Percentiles rank a stretch among this genome's conserved stretches.
Conservation (phyloP, 2,888 invertebrate genomes). For the Lagria hirta region DNA sequence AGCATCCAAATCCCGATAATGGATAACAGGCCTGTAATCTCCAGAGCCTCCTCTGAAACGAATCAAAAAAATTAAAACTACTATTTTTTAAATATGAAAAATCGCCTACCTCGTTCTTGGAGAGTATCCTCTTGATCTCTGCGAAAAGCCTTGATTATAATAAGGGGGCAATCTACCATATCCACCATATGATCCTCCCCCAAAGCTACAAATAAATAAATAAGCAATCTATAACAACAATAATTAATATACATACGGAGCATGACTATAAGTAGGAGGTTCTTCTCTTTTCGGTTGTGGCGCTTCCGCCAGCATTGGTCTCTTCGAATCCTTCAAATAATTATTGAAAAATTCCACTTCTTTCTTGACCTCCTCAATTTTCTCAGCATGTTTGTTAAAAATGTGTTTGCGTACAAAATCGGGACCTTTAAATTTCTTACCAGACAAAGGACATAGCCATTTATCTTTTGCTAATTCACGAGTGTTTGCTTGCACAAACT, state of each 20-base stretch:
- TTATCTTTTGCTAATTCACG: conserved; percentile 97
- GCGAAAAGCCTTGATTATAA: conserved; percentile 55
- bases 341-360: conserved; percentile 98
- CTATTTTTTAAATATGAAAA: conserved; percentile 5
- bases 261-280: conserved; percentile 52
- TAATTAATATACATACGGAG: conserved; percentile 45
- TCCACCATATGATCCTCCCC: conserved; percentile 47
- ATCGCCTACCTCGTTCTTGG: conserved; percentile 47
- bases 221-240: conserved; percentile 9
- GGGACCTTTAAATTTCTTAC: conserved; percentile 98
- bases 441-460: conserved; percentile 97
- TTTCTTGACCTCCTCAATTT: conserved; percentile 94
- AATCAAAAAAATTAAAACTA: conserved; percentile 6
- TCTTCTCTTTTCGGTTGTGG: conserved; percentile 56
- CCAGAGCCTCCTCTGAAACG: conserved; percentile 64
- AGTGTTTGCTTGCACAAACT: conserved; percentile 93
- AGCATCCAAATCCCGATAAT: conserved; percentile 91
- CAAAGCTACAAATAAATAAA: conserved; percentile 39
- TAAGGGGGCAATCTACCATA: conserved; percentile 57
- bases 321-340: conserved; percentile 89
- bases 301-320: conserved; percentile 91
- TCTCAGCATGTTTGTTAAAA: conserved; percentile 95
- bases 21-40: conserved; percentile 86
- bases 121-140: conserved; percentile 46
- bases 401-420: conserved; percentile 99